Evolutionary conservation across 2,113 vertebrate genomes (phyloP), one percentile per base, ranked within the genome.

Genomic region (Sturnus vulgaris): DNA sequence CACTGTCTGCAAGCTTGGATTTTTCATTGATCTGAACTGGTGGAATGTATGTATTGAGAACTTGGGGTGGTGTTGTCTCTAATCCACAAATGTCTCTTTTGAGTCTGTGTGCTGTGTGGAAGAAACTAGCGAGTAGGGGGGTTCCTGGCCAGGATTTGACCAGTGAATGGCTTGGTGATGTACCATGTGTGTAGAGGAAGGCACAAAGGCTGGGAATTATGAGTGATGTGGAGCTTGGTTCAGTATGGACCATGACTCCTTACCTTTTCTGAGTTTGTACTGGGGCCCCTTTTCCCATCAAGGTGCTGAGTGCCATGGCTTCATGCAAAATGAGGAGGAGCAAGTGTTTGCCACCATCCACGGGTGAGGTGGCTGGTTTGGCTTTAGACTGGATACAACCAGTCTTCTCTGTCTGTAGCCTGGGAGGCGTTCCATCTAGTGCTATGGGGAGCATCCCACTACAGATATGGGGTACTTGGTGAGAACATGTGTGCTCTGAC

Each of bases 391-490:
- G 56, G 44, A 33, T 39, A 13, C 14, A 61, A 1, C 8, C 35
- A 63, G 27, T 18, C 65, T 65, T 68, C 24, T 66, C 35, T 87
- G 65, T 5, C 65, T 93, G 44, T n/a, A 75, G 85, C 56, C 39
- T 20, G 1, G 24, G 30, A 21, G 15, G 4, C 0, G 15, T 72
- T 57, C 64, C 18, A 5, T 40, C 23, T 5, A 3, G 23, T 13
- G 25, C 77, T 40, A 0, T 52, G 47, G 71, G 57, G 23, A 64
- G 2, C 68, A 57, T 64, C 25, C 17, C 10, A 3, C 24, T 35
- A 1, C 24, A 46, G 35, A 5, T 15, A 4, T 7, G 12, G 47
- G 61, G 10, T 49, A 4, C 7, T n/a, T 49, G 20, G 37, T 49
- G 70, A 73, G n/a, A 53, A 28, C 4, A 7, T 0, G 1, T 13